phyloP scores from a whole-genome alignment of 2,113 vertebrate genomes.

The Stercorarius parasiticus region DNA sequence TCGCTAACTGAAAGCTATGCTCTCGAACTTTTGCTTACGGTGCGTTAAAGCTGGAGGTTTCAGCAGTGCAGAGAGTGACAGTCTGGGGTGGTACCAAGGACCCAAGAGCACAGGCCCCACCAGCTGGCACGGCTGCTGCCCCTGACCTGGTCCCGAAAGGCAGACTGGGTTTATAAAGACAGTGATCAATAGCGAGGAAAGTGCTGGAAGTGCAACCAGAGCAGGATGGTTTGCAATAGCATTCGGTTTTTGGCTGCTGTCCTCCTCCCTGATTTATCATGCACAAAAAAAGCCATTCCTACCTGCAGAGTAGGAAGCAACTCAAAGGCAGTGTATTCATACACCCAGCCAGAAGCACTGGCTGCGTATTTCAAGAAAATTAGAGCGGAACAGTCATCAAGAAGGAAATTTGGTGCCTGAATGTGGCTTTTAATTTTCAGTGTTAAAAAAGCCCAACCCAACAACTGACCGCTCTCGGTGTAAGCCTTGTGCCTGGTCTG shows the following conservation, averaged over 20 bases:
- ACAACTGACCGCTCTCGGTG: accelerated
- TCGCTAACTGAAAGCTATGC: not conserved
- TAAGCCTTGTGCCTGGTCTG: not conserved
- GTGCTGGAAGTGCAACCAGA: not conserved
- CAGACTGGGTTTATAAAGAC: not conserved
- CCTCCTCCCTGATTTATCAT: not conserved
- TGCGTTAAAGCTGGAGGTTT: accelerated
- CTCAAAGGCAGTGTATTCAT: accelerated
- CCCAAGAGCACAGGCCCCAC: not conserved
- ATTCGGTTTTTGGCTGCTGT: not conserved
- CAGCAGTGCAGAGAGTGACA: not conserved
- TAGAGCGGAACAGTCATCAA: not conserved
- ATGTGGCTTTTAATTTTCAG: not conserved
- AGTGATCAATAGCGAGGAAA: slow-evolving; percentile 14
- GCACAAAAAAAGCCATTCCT: not conserved
- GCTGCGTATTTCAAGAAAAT: not conserved
- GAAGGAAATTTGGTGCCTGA: not conserved
- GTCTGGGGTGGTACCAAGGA: not conserved
- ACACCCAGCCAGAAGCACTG: not conserved
- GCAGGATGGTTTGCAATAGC: not conserved
- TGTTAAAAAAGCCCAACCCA: not conserved
- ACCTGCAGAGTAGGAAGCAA: not conserved
- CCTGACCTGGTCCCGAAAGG: not conserved
- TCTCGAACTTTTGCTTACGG: not conserved
- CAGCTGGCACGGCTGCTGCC: slow-evolving; percentile 12